Conservation (phyloP, 2,888 invertebrate genomes). For the Oscheius onirici region DNA sequence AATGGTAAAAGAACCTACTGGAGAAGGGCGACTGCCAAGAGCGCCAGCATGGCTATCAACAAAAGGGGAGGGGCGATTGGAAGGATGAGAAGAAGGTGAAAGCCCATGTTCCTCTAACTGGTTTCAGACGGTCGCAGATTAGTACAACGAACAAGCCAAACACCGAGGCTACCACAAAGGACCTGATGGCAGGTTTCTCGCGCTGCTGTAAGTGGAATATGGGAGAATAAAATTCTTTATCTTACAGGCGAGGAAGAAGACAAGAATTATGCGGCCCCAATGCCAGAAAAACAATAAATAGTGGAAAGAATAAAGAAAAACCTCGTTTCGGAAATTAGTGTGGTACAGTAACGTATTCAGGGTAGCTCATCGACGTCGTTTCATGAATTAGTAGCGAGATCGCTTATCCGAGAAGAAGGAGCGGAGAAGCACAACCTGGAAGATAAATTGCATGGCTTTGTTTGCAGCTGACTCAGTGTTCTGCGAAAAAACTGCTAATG, state of each 20-base stretch:
- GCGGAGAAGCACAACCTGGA: slow-evolving; percentile 57
- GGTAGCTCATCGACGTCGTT: not conserved
- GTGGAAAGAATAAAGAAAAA: not conserved
- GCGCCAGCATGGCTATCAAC: slow-evolving; percentile 30
- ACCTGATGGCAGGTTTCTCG: slow-evolving; percentile 15
- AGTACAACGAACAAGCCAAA: slow-evolving; percentile 25
- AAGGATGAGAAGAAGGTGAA: slow-evolving; percentile 29
- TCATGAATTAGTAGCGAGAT: slow-evolving; percentile 43
- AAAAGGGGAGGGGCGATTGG: slow-evolving; percentile 23
- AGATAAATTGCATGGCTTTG: slow-evolving; percentile 8
- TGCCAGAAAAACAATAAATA: slow-evolving; percentile 15
- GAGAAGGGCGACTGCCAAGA: slow-evolving; percentile 8
- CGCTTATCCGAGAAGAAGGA: slow-evolving; percentile 71
- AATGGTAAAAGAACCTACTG: not conserved
- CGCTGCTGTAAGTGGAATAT: not conserved
- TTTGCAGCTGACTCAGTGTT: no score
- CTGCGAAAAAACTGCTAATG: no score
- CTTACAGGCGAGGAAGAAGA: no score
- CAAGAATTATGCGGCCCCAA: slow-evolving; percentile 7
- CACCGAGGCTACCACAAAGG: slow-evolving; percentile 18
- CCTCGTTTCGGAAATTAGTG: slow-evolving; percentile 4
- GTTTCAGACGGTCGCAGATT: slow-evolving; percentile 24
- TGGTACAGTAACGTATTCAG: not conserved
- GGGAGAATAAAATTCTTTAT: not conserved
- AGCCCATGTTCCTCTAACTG: slow-evolving; percentile 26